Conservation (phyloP, 2,888 invertebrate genomes). For the Oasisia sp. region DNA sequence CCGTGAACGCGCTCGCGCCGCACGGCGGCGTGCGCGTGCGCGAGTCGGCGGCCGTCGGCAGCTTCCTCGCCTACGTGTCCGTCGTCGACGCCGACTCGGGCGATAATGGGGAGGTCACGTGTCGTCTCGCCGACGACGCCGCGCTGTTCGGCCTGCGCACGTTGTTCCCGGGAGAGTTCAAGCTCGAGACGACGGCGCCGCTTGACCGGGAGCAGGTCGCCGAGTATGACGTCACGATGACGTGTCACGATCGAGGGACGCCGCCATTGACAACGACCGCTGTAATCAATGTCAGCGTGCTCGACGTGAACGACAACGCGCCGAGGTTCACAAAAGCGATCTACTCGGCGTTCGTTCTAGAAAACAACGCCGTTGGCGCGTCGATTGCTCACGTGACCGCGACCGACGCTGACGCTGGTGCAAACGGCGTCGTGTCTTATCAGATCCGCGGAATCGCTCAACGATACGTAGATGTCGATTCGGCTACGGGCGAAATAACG, state of each 20-base stretch:
- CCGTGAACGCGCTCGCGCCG: conserved; percentile 85
- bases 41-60: conserved; percentile 82
- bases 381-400: conserved; percentile 81
- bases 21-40: conserved; percentile 73
- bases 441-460: conserved; percentile 69
- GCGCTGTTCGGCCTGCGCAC: conserved; percentile 78
- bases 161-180: conserved; percentile 74
- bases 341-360: conserved; percentile 73
- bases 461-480: conserved; percentile 73
- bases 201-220: conserved; percentile 91
- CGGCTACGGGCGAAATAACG: conserved; percentile 77
- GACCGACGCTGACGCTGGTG: conserved; percentile 84
- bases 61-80: conserved; percentile 92
- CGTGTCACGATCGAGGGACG: conserved; percentile 38
- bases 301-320: conserved; percentile 69
- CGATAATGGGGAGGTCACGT: conserved; percentile 82
- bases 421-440: conserved; percentile 87
- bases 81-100: conserved; percentile 93
- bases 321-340: not conserved
- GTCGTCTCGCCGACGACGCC: conserved; percentile 81
- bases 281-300: conserved; percentile 26
- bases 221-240: conserved; percentile 88
- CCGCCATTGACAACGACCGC: not conserved
- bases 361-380: conserved; percentile 81
- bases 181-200: conserved; percentile 82